Evolutionary conservation across 2,888 invertebrate genomes (phyloP), one percentile per base, ranked within the genome.

Genomic region (Sialis lutaria): DNA sequence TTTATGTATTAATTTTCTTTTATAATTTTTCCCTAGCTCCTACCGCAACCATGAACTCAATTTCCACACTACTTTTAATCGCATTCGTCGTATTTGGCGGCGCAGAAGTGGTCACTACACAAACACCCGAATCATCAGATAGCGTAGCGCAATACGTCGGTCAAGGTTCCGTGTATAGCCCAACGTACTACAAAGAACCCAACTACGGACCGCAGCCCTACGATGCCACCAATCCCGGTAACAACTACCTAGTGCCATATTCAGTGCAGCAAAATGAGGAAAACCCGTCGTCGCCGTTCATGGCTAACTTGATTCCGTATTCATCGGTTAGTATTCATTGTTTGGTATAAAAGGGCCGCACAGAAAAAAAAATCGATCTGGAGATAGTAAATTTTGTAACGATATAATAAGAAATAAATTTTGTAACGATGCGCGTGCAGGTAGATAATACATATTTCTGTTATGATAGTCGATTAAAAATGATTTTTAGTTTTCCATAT

Each of bases 181-280:
- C 45, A 32, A 9, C 39, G 1, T 32, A 32, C 10, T 45, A 45
- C 30, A 39, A 45, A 40, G 45, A 45, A 40, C 45, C 45, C n/a
- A 45, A 45, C 40, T 45, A 45, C 22, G 45, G 45, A 6, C 45
- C 45, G 5, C 32, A 40, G 32, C 35, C 31, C n/a, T n/a, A 33
- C 8, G 34, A 45, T 9, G 32, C 39, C 9, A 4, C 22, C 22
- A 22, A 22, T 22, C 22, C 22, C 22, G 22, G 22, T 22, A 40
- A 39, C 32, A 45, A 45, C 32, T 45, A 45, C 32, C 32, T 45
- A 12, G 35, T 45, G 7, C 45, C 45, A 31, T 39, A 39, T 10
- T 13, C 34, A 34, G 12, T 12, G 6, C 31, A 33, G 33, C 32
- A 45, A 3, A 33, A 40, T n/a, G 8, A 45, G 30, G 40, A 22